A percentile compares a stretch with the other conserved stretches of the same genome.
phyloP scores from a whole-genome alignment of 2,888 invertebrate genomes.

The Crocallis elinguaria region DNA sequence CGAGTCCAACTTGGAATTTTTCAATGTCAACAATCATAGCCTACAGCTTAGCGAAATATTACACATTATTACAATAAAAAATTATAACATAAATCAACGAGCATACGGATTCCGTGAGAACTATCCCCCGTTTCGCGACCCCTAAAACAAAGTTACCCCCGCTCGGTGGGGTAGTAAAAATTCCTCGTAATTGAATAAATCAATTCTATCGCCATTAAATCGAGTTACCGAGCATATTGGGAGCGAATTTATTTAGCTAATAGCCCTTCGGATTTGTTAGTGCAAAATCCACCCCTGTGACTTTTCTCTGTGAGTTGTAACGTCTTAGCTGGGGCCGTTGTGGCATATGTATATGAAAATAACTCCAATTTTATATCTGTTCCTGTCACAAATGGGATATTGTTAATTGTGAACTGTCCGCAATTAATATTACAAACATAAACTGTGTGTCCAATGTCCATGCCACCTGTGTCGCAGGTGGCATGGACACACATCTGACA shows the following conservation, averaged over 20 bases:
- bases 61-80: slow-evolving; percentile 23
- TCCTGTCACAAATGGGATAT: no score
- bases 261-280: slow-evolving; percentile 65
- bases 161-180: slow-evolving; percentile 81
- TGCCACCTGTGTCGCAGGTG: no score
- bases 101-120: slow-evolving; percentile 73
- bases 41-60: neutral
- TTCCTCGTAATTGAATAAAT: slow-evolving; percentile 85
- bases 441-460: no score
- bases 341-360: no score
- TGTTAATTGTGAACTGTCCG: no score
- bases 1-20: no score
- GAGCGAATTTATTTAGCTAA: slow-evolving; percentile 85
- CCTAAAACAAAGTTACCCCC: slow-evolving; percentile 81
- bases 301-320: neutral
- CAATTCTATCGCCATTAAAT: slow-evolving; percentile 85
- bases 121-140: slow-evolving; percentile 61
- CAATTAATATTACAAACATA: no score
- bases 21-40: neutral
- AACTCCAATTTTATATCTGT: no score
- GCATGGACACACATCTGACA: no score
- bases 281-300: slow-evolving; percentile 61
- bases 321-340: no score
- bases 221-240: slow-evolving; percentile 84
- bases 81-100: slow-evolving; percentile 62